phyloP scores from a whole-genome alignment of 1,140 invertebrate genomes.

The Drosophila lini region DNA sequence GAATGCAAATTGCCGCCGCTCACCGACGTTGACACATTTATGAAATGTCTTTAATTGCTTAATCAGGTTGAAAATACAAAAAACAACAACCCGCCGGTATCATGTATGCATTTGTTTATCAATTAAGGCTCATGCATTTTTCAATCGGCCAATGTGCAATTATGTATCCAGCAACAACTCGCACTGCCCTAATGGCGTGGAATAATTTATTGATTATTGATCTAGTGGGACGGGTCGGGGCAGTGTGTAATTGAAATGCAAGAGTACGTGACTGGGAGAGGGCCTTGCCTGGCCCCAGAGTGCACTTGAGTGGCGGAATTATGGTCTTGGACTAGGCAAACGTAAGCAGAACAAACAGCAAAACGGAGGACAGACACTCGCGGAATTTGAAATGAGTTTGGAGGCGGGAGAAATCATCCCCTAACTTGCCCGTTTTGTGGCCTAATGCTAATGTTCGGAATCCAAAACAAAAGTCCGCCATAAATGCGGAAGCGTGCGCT shows the following conservation, averaged over 20 bases:
- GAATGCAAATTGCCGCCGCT: slow-evolving; percentile 4
- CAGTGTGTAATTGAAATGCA: slow-evolving; percentile 50
- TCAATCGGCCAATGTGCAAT: slow-evolving; percentile 47
- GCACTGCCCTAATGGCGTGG: slow-evolving; percentile 43
- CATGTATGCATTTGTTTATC: slow-evolving; percentile 31
- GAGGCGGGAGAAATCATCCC: background rate
- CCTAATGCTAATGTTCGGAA: slow-evolving; percentile 48
- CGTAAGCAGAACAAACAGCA: slow-evolving; percentile 49
- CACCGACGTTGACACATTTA: slow-evolving; percentile 1
- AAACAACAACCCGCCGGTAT: background rate
- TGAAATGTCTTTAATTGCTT: slow-evolving; percentile 37
- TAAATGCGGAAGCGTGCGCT: slow-evolving; percentile 69
- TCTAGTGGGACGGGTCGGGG: slow-evolving; percentile 4
- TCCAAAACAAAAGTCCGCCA: slow-evolving; percentile 71
- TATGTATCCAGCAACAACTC: slow-evolving; percentile 30
- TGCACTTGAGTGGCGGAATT: slow-evolving; percentile 56
- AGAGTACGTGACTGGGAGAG: slow-evolving; percentile 40
- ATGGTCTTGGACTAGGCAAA: slow-evolving; percentile 37
- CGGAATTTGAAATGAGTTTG: slow-evolving; percentile 60
- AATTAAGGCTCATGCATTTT: slow-evolving; percentile 56
- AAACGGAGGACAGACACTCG: slow-evolving; percentile 50
- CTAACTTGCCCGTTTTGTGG: slow-evolving; percentile 5
- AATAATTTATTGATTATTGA: slow-evolving; percentile 65
- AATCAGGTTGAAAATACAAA: slow-evolving; percentile 22
- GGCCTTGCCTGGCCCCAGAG: slow-evolving; percentile 28